Base-by-base conservation (phyloP, 2,113 vertebrate genomes). In the Scatophagus argus region DNA sequence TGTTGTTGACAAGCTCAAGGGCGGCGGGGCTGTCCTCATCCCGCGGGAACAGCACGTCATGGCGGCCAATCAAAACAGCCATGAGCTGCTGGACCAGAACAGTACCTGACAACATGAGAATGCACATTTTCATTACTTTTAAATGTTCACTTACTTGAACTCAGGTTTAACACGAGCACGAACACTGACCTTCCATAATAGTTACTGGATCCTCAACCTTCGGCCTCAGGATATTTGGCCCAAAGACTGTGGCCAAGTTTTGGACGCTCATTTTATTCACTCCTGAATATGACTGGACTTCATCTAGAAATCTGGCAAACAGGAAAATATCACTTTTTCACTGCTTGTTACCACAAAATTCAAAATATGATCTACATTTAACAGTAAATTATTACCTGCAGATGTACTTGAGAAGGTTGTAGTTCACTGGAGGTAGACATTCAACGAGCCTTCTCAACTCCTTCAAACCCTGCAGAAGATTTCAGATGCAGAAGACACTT, bases 231-330 rank as follows among this genome's bases (percentile, higher is more conserved):
- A 99, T 99, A 62, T 99, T 99, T 31, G 98, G 97, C 32, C 97
- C 98, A 84, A 99, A 99, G 34, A 99, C 97, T 0, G 97, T 99
- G 19, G 97, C 98, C 86, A 99, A 89, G 86, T 99, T 99, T 89
- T 99, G 98, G 27, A 97, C 96, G 1, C 97, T 99, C 97, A 99
- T 99, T 94, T 99, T 99, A 91, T 99, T 99, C 61, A 98, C 86
- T n/a, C 96, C 96, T 11, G 98, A 97, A 78, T 98, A 96, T 0
- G 97, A 99, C 83, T 99, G 98, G 32, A 99, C 98, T 94, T 99
- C 98, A 94, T 99, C 97, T 58, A 99, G 93, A 92, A 99, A 99
- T 73, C 98, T 99, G 85, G 29, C 7, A 47, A 64, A 74, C 38
- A 73, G 2, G 13, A 78, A 54, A 32, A 75, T 1, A 47, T 34